These are phyloP conservation scores for Microtus oregoni DNA, from an alignment of 2,113 vertebrate species.

Conservation along the genomic window DNA sequence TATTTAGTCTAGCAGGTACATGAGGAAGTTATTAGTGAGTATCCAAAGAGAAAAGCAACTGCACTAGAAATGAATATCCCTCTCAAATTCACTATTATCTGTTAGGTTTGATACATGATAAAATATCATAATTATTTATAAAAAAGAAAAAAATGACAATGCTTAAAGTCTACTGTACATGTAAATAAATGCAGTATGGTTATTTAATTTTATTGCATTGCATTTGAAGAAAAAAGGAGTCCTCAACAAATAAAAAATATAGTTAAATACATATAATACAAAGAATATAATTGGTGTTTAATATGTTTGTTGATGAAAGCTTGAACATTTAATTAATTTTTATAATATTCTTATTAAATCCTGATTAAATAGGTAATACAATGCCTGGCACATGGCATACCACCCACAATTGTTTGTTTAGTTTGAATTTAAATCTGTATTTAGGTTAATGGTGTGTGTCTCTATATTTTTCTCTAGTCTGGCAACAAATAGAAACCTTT, in stretches of 20 bases:
- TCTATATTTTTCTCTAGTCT: slow-evolving; percentile 30
- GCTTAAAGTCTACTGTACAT: not conserved
- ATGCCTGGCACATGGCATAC: not conserved
- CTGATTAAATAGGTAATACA: not conserved
- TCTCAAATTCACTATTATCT: not conserved
- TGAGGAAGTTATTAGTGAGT: not conserved
- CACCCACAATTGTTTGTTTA: slow-evolving; percentile 41
- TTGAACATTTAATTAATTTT: not conserved
- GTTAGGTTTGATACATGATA: not conserved
- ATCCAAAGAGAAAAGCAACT: not conserved
- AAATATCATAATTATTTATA: not conserved
- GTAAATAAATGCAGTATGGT: not conserved
- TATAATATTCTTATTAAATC: slow-evolving; percentile 33
- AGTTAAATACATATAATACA: not conserved
- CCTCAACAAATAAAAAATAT: not conserved
- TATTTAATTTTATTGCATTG: not conserved
- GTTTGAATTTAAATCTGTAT: slow-evolving; percentile 53
- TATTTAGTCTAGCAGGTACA: not conserved
- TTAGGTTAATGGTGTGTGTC: slow-evolving; percentile 48
- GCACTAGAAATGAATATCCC: not conserved
- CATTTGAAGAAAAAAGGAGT: not conserved
- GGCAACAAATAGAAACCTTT: not conserved
- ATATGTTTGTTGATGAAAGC: not conserved
- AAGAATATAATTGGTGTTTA: not conserved
- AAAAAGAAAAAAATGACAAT: not conserved